phyloP scores from a whole-genome alignment of 2,113 vertebrate species.

The Chamaetylas fuelleborni region DNA sequence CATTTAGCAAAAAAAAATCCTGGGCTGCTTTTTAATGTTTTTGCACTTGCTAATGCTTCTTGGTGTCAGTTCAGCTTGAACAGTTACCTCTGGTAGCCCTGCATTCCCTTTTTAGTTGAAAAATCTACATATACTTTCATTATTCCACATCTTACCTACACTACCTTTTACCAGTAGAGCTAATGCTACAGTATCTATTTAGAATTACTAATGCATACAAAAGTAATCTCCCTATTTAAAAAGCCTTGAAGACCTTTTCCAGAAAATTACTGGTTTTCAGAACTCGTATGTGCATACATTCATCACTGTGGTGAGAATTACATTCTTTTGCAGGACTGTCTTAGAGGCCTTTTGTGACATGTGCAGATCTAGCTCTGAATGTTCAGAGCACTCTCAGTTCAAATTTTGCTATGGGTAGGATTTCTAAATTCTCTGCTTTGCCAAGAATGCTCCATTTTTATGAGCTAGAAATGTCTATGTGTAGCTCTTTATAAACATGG shows the following conservation, averaged over 20 bases:
- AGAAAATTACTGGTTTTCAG: not conserved
- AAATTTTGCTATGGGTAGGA: not conserved
- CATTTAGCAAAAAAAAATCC: not conserved
- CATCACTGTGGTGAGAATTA: not conserved
- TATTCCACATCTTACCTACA: not conserved
- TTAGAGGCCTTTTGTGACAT: not conserved
- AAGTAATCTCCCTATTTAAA: not conserved
- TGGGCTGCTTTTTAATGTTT: not conserved
- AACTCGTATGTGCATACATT: not conserved
- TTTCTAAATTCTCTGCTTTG: conserved; percentile 5
- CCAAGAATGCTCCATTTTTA: not conserved
- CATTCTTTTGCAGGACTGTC: not conserved
- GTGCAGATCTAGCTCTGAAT: not conserved
- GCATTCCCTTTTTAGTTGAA: not conserved
- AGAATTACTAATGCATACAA: not conserved
- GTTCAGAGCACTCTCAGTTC: not conserved
- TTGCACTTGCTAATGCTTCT: not conserved
- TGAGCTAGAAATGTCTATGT: not conserved
- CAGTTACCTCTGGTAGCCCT: not conserved
- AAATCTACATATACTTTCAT: not conserved
- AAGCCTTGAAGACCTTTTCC: not conserved
- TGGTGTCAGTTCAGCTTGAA: not conserved
- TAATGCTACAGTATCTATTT: not conserved
- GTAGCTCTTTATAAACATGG: not conserved
- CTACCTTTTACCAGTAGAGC: not conserved